Evolutionary conservation across 2,888 invertebrate species (phyloP).

Genomic region (Heliconius hortense): DNA sequence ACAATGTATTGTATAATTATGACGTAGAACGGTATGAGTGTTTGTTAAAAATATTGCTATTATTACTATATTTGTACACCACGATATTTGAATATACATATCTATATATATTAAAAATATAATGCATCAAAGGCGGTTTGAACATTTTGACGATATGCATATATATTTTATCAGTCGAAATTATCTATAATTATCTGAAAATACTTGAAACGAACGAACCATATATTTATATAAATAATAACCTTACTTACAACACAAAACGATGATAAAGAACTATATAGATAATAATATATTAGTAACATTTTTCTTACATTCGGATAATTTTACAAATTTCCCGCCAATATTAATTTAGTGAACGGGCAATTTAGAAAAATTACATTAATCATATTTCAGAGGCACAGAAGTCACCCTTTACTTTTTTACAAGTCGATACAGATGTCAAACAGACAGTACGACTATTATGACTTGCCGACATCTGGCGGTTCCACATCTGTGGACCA

Average conservation of each 20-base stretch:
- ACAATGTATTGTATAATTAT: not conserved
- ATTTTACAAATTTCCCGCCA: not conserved
- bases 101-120: too few species aligned
- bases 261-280: not conserved
- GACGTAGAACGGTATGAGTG: not conserved
- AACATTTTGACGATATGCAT: not conserved
- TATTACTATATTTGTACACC: too few species aligned
- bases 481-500: slow-evolving; percentile 68
- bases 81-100: too few species aligned
- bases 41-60: not conserved
- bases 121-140: too few species aligned
- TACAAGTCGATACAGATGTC: slow-evolving; percentile 66
- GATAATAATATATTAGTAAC: not conserved
- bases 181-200: slow-evolving; percentile 5
- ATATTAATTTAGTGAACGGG: not conserved
- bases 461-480: slow-evolving; percentile 60
- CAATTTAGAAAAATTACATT: not conserved
- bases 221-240: slow-evolving; percentile 1
- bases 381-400: slow-evolving; percentile 26
- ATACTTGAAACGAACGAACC: not conserved
- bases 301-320: not conserved
- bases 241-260: not conserved
- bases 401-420: slow-evolving; percentile 43
- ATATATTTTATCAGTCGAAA: not conserved
- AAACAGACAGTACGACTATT: slow-evolving; percentile 57